phyloP scores from a whole-genome alignment of 2,888 invertebrate species.

The Dryadula phaetusa region DNA sequence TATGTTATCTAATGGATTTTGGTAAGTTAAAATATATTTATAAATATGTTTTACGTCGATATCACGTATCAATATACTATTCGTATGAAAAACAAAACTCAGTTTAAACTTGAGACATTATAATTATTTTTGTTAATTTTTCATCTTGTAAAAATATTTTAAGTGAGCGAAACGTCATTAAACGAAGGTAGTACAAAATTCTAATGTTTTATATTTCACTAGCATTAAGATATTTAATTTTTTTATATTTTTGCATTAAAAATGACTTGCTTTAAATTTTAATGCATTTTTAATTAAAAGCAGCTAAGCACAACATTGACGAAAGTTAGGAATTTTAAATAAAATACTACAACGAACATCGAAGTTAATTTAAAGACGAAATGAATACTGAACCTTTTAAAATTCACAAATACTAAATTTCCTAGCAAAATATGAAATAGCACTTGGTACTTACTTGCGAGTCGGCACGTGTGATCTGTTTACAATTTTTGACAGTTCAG shows the following conservation, averaged over 20 bases:
- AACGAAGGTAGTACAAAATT: neutral
- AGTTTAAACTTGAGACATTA: neutral
- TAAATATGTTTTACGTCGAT: too few relatives aligned
- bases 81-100: too few relatives aligned
- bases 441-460: conserved; percentile 70
- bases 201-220: neutral
- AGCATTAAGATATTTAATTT: neutral
- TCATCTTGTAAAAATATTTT: neutral
- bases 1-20: too few relatives aligned
- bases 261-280: neutral
- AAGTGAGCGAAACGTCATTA: neutral
- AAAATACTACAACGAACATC: neutral
- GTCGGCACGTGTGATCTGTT: conserved; percentile 78
- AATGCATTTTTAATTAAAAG: neutral
- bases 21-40: neutral
- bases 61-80: too few relatives aligned
- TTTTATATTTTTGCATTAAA: neutral
- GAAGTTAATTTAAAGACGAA: neutral
- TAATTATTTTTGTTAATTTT: neutral
- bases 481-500: conserved; percentile 74
- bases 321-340: neutral
- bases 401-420: neutral
- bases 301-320: neutral
- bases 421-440: conserved; percentile 8
- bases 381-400: neutral